Conservation (phyloP, 2,797 vertebrate genomes). For the Margarornis squamiger region DNA sequence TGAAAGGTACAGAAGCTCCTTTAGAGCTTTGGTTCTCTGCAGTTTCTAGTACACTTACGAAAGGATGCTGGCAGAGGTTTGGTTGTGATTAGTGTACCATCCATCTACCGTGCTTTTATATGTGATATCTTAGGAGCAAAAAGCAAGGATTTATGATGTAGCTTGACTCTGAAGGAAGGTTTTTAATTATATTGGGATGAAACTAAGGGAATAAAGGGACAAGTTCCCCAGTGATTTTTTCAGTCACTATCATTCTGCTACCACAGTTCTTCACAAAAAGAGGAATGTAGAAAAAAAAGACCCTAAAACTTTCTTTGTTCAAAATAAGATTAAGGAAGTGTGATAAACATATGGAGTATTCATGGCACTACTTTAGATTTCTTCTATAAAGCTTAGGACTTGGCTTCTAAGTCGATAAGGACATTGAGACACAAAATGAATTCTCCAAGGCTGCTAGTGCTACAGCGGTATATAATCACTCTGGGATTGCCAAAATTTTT, state of each 20-base stretch:
- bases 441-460: neutral
- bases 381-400: neutral
- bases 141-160: neutral
- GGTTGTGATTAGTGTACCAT: neutral
- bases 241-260: neutral
- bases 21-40: neutral
- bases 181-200: neutral
- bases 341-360: slow-evolving; percentile 27
- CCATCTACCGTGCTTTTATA: rapidly evolving
- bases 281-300: neutral
- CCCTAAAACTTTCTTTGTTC: neutral
- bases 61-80: neutral
- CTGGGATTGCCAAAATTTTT: slow-evolving; percentile 20
- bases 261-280: neutral
- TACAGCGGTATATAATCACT: neutral
- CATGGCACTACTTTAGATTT: neutral
- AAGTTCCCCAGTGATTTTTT: neutral
- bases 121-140: neutral
- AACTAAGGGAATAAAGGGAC: neutral
- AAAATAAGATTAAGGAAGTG: slow-evolving; percentile 26
- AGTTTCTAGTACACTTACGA: neutral
- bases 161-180: neutral
- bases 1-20: neutral
- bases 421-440: slow-evolving; percentile 4
- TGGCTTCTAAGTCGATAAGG: neutral